Conservation (phyloP, 2,113 vertebrate species). For the Equus przewalskii region DNA sequence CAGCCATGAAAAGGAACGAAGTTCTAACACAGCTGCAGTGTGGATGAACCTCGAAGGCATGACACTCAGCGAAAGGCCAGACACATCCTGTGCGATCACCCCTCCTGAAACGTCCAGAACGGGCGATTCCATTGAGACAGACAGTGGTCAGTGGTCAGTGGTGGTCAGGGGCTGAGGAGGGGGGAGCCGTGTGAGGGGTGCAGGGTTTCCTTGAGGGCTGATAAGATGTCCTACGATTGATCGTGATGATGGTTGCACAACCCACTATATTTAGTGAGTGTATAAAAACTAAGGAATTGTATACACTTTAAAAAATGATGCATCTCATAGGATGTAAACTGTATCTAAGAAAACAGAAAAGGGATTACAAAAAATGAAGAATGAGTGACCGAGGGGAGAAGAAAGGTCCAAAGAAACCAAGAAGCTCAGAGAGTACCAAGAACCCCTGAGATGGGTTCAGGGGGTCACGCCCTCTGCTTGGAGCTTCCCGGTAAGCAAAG, state of each 20-base stretch:
- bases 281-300: neutral
- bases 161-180: neutral
- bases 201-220: neutral
- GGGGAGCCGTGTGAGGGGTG: too few relatives aligned
- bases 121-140: too few relatives aligned
- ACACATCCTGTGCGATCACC: rapidly evolving
- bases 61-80: neutral
- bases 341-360: neutral
- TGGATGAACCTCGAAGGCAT: neutral
- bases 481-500: neutral
- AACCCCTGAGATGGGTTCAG: neutral
- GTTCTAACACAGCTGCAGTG: neutral
- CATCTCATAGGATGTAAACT: neutral
- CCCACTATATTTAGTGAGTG: too few relatives aligned
- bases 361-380: neutral
- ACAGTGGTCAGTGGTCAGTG: too few relatives aligned
- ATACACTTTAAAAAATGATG: neutral
- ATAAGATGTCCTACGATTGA: neutral
- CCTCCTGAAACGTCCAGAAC: neutral
- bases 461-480: neutral
- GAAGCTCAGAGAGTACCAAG: neutral
- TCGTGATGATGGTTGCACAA: neutral
- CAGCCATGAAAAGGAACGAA: neutral
- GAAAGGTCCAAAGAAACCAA: neutral
- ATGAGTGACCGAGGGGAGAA: neutral